Conservation (phyloP, 1,140 invertebrate species). For the Rhyacophila brunnea region DNA sequence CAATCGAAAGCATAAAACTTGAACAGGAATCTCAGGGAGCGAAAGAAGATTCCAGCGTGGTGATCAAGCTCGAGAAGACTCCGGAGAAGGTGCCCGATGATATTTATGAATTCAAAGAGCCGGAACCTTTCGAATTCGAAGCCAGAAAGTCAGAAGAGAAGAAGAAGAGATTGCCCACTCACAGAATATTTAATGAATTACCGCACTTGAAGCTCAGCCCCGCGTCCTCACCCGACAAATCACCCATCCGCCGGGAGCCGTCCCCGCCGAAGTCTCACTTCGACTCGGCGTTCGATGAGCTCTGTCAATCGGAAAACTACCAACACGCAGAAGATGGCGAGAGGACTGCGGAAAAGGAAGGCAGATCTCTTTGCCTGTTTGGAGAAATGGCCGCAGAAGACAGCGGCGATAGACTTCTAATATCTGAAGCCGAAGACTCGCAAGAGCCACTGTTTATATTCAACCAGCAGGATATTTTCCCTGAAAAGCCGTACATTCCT, state of each 20-base stretch:
- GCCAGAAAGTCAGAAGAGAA: slow-evolving; percentile 61
- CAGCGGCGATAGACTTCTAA: slow-evolving; percentile 53
- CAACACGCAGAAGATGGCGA: slow-evolving; percentile 17
- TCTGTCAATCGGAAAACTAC: slow-evolving; percentile 48
- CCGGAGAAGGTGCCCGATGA: slow-evolving; percentile 61
- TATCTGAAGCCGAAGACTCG: slow-evolving; percentile 59
- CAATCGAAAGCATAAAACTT: slow-evolving; percentile 44
- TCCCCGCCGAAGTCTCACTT: slow-evolving; percentile 30
- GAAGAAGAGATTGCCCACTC: slow-evolving; percentile 53
- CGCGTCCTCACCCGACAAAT: slow-evolving; percentile 42
- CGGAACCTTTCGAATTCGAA: slow-evolving; percentile 82
- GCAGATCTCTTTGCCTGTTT: slow-evolving; percentile 44
- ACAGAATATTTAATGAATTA: slow-evolving; percentile 58
- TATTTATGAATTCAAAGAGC: slow-evolving; percentile 87
- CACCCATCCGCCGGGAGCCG: slow-evolving; percentile 30
- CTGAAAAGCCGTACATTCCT: slow-evolving; percentile 48
- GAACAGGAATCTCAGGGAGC: slow-evolving; percentile 41
- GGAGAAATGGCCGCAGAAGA: slow-evolving; percentile 55
- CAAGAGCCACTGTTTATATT: slow-evolving; percentile 61
- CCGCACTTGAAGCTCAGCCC: slow-evolving; percentile 52
- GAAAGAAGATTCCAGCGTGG: slow-evolving; percentile 39
- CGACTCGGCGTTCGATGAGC: slow-evolving; percentile 55
- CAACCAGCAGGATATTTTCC: slow-evolving; percentile 58
- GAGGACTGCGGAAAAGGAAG: slow-evolving; percentile 22
- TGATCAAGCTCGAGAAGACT: slow-evolving; percentile 38